phyloP scores from a whole-genome alignment of 2,113 vertebrate species.

The Rallus limicola region DNA sequence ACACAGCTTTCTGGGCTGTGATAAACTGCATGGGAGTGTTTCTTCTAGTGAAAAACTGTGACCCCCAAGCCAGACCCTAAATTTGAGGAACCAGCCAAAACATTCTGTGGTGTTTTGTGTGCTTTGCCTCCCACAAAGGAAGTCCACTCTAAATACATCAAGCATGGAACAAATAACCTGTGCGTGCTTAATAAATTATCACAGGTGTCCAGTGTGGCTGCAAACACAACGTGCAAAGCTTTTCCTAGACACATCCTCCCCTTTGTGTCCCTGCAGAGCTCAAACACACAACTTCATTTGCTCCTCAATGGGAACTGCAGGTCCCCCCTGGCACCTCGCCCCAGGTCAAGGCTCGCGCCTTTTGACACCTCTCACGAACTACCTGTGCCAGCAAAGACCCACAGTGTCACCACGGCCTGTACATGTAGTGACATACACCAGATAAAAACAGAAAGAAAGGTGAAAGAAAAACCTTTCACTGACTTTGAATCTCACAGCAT shows the following conservation, averaged over 20 bases:
- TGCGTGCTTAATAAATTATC: background rate
- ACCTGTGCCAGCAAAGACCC: background rate
- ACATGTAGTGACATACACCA: background rate
- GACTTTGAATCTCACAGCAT: background rate
- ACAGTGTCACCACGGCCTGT: background rate
- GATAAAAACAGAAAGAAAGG: background rate
- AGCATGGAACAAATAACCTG: background rate
- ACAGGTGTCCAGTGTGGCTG: background rate
- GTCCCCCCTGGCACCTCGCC: background rate
- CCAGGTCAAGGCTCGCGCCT: background rate
- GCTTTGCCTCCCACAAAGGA: background rate
- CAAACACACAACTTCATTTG: background rate
- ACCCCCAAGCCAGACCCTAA: background rate
- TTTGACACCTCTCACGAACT: background rate
- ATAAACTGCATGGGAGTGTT: background rate
- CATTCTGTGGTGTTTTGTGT: background rate
- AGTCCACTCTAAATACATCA: background rate
- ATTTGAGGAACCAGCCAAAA: background rate
- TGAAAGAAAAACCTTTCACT: background rate
- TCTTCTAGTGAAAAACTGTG: background rate
- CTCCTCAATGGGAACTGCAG: background rate
- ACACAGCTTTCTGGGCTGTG: background rate
- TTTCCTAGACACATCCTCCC: background rate
- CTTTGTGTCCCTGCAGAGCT: background rate
- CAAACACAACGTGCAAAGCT: background rate